These are phyloP conservation scores for Amphipoea lucens DNA, from an alignment of 2,888 invertebrate species.

Conservation along the genomic window DNA sequence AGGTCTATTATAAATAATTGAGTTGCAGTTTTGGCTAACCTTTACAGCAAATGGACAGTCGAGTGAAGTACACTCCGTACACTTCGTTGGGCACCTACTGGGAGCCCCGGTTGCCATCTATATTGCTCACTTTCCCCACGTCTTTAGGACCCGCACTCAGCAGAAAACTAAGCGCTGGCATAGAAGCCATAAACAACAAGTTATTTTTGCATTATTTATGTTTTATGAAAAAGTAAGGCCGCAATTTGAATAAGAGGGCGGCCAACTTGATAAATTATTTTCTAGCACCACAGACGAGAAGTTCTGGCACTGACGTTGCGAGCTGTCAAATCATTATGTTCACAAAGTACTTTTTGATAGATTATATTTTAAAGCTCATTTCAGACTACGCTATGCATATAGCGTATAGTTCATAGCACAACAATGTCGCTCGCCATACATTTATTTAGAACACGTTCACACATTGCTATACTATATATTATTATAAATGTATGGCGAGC, in stretches of 20 bases:
- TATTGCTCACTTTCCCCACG: background rate
- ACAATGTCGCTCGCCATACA: no score
- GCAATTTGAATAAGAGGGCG: background rate
- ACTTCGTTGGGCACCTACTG: background rate
- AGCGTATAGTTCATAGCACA: no score
- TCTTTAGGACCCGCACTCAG: background rate
- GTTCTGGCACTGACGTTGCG: no score
- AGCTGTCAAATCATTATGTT: no score
- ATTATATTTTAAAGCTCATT: no score
- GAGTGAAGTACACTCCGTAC: background rate
- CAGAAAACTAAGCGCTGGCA: background rate
- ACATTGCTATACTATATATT: no score
- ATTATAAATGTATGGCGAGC: no score
- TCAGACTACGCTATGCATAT: no score
- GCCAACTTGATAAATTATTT: background rate
- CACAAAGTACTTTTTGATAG: no score
- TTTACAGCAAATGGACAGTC: background rate
- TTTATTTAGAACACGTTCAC: no score
- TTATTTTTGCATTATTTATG: constrained; percentile 10
- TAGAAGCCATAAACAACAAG: background rate
- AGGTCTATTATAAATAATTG: background rate
- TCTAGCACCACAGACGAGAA: no score
- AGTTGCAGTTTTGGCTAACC: constrained; percentile 11
- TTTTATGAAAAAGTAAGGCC: background rate
- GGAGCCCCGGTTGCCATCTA: background rate